Evolutionary conservation across 2,888 invertebrate species (phyloP).

Genomic region (Macrophya annulata): DNA sequence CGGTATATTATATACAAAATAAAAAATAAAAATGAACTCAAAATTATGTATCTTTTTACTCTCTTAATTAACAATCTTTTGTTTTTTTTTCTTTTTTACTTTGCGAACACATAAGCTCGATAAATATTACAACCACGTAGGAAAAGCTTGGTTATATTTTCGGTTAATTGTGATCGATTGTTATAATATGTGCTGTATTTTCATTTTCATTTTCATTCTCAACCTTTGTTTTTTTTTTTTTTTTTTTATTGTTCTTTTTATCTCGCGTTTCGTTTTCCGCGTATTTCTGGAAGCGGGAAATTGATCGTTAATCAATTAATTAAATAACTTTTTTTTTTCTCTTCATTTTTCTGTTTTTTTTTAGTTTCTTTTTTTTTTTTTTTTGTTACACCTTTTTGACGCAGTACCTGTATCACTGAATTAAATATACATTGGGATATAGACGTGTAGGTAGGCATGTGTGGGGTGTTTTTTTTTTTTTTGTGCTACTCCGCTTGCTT

Average conservation of each 20-base stretch:
- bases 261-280: not conserved
- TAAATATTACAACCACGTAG: not conserved
- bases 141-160: not conserved
- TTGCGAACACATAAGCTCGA: not conserved
- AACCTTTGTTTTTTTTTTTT: not conserved
- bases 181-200: not conserved
- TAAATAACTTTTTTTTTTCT: not conserved
- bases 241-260: not conserved
- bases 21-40: too few relatives aligned
- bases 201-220: not conserved
- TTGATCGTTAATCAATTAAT: slow-evolving; percentile 49
- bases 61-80: not conserved
- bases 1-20: not conserved
- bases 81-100: not conserved
- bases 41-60: not conserved
- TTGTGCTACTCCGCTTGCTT: slow-evolving; percentile 3
- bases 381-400: not conserved
- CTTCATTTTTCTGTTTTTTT: not conserved
- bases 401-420: slow-evolving; percentile 1
- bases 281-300: not conserved
- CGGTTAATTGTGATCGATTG: slow-evolving; percentile 34
- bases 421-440: not conserved
- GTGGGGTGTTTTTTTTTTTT: not conserved
- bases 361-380: not conserved
- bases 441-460: not conserved